phyloP scores from a whole-genome alignment of 2,888 invertebrate genomes.

The Pinctada fucata region DNA sequence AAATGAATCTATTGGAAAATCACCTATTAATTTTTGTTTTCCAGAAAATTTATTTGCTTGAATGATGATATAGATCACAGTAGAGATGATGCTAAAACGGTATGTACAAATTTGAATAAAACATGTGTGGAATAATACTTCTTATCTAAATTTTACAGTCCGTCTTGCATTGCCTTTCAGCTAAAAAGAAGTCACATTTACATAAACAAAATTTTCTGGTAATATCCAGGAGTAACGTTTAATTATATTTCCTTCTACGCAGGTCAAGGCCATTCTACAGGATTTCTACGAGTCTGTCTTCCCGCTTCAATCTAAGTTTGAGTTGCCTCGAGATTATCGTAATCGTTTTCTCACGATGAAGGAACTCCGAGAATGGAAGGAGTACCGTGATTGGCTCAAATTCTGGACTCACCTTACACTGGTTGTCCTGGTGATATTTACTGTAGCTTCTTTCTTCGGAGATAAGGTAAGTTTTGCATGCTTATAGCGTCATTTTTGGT shows the following conservation, averaged over 20 bases:
- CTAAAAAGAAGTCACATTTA: no score
- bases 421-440: conserved; percentile 65
- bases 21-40: conserved; percentile 60
- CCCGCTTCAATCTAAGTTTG: conserved; percentile 85
- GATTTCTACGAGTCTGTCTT: conserved; percentile 87
- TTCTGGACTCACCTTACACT: conserved; percentile 72
- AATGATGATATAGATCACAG: conserved; percentile 86
- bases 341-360: conserved; percentile 83
- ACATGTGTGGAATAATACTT: no score
- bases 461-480: conserved; percentile 64
- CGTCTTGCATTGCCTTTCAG: no score
- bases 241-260: neutral
- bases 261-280: conserved; percentile 83
- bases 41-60: conserved; percentile 87
- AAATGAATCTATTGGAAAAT: no score
- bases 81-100: conserved; percentile 80
- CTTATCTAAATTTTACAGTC: no score
- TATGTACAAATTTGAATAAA: conserved; percentile 61
- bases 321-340: conserved; percentile 83
- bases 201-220: no score
- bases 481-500: neutral
- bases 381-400: conserved; percentile 71
- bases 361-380: conserved; percentile 80
- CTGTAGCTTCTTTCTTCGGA: conserved; percentile 68
- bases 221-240: no score